Base-by-base conservation (phyloP, 37 sponge, comb jelly and placozoan species). In the Mnemiopsis leidyi region DNA sequence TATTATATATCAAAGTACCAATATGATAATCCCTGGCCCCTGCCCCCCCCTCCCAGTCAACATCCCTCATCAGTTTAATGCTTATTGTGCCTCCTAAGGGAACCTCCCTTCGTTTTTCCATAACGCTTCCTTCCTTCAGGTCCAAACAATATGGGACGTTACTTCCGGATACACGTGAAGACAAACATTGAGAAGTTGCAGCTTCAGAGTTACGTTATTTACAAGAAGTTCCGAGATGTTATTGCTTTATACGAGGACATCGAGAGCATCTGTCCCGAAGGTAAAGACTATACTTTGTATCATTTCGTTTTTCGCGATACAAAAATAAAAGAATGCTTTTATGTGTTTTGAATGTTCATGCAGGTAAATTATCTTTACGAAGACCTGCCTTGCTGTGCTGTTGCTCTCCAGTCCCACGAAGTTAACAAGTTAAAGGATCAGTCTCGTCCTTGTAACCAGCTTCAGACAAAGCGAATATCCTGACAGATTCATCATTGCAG, bases 81-180 rank as follows among this genome's bases (percentile, higher is more conserved):
- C 68, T 13, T 21, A 67, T 67, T 67, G 18, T 21, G 20, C 13
- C 20, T 67, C 68, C 18, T 21, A 67, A 13, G 18, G 18, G 18
- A 21, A 20, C 13, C 13, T 67, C 20, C 68, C 68, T 20, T 20
- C 13, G 68, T 67, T 20, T 67, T 67, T 21, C 13, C 68, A 13
- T 67, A 13, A 23, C 30, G 30, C 3, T 71, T 71, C 20, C 75
- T 71, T 71, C n/a, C n/a, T n/a, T 39, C 90, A 85, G 90, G 90
- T 85, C 90, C 90, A 1, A 85, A 39, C 61, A 40, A 38, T 29
- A 85, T 85, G 90, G 90, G 90, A 36, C 23, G 61, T n/a, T 40
- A 85, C 39, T 85, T 85, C 90, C 90, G 61, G 2, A 85, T 85
- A 35, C 90, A 85, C 48, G 90, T 85, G 61, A 85, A 85, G 90